Conservation (phyloP, 53 echinoderm and acorn worm species). For the Arbacia lixula region DNA sequence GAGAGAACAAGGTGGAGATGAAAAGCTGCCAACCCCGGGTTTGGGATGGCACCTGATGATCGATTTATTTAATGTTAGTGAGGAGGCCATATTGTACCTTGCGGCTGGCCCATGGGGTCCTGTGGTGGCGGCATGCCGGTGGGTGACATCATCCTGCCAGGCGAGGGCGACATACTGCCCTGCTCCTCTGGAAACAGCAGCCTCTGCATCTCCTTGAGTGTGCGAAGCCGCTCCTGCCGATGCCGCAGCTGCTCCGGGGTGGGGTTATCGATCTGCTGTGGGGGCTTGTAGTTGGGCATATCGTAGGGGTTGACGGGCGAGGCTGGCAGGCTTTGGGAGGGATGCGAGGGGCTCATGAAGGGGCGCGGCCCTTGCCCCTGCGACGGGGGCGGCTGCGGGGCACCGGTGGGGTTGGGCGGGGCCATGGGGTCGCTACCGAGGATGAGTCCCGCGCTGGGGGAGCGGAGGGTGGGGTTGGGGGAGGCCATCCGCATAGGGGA, state of each 20-base stretch:
- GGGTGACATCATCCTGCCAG: constrained; percentile 86
- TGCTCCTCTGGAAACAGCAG: constrained; percentile 95
- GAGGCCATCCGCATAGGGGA: constrained; percentile 74
- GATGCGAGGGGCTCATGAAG: constrained; percentile 79
- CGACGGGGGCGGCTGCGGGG: constrained; percentile 43
- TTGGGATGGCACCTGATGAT: no score
- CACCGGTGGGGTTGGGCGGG: constrained; percentile 54
- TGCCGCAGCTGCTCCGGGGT: constrained; percentile 94
- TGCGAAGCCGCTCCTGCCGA: constrained; percentile 81
- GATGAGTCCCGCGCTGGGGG: constrained; percentile 29
- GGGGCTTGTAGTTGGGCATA: constrained; percentile 72
- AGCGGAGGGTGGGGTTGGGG: constrained; percentile 70
- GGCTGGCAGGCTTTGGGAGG: constrained; percentile 53
- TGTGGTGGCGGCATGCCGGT: constrained; percentile 65
- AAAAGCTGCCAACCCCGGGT: no score
- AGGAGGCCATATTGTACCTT: no score
- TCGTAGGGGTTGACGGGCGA: constrained; percentile 75
- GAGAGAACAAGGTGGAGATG: no score
- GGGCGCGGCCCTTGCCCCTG: constrained; percentile 68
- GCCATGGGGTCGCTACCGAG: neutral
- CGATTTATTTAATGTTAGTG: no score
- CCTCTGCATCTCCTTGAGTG: constrained; percentile 95
- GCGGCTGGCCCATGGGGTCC: constrained; percentile 47
- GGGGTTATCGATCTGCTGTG: constrained; percentile 90
- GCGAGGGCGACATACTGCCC: constrained; percentile 78